Base-by-base conservation (phyloP, 2,888 invertebrate genomes). In the Lepidocyrtoides sp. region DNA sequence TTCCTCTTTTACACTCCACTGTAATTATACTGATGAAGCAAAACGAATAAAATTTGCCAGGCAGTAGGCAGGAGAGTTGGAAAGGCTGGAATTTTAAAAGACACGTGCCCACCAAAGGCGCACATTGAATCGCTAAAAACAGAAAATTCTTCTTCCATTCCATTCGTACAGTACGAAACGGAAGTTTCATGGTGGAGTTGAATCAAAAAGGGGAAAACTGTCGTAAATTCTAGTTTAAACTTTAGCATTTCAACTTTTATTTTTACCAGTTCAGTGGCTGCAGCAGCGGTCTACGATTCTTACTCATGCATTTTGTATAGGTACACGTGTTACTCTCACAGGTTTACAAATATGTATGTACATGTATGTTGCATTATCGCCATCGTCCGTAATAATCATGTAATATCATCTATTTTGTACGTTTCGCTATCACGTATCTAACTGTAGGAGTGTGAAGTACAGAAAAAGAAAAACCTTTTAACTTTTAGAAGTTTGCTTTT, bases 181-280 rank as follows among this genome's bases (percentile, higher is more conserved):
- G n/a, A 69, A 48, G 83, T n/a, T n/a, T n/a, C n/a, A n/a, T n/a
- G n/a, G 12, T 20, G 32, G 51, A 83, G 41, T 81, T 48, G 20
- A 41, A 29, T 48, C n/a, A n/a, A 29, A 44, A 79, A 81, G 60
- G 54, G 10, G 81, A 41, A 81, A 60, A 60, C n/a, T 81, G 60
- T 54, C 60, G 57, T 85, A 75, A 85, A 85, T 85, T 72, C 85
- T 85, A 26, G 75, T 85, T 85, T 85, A 85, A 85, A 85, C 72
- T 85, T 66, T n/a, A 44, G 17, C 66, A 36, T 57, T 51, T 51
- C 77, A 77, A 77, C 48, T 41, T 77, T 77, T 26, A 8, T 36
- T 36, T 69, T 69, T 69, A 20, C 17, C 14, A 20, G n/a, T 23
- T 26, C 20, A 20, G 7, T 26, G 2, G 12, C 20, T 12, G n/a